phyloP scores from a whole-genome alignment of 2,113 vertebrate species.

The Lophura nycthemera region DNA sequence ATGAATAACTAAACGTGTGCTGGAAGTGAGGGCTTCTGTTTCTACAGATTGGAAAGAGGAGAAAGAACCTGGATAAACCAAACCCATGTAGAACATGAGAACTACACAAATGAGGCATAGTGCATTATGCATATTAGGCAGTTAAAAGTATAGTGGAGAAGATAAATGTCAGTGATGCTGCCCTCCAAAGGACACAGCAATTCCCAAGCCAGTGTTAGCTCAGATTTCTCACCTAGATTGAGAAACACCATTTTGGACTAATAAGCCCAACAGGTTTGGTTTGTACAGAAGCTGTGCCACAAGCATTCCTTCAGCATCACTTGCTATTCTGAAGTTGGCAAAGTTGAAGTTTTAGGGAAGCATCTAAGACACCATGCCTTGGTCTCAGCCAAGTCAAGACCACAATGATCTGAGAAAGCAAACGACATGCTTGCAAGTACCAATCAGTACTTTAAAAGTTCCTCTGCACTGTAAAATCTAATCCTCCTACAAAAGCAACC shows the following conservation, averaged over 20 bases:
- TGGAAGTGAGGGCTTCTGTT: background rate
- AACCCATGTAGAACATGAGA: background rate
- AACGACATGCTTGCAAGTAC: background rate
- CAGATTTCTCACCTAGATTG: background rate
- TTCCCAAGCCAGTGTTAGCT: background rate
- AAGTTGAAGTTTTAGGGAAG: background rate
- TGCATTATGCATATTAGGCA: background rate
- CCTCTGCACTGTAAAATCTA: background rate
- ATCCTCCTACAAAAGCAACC: background rate
- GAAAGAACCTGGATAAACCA: background rate
- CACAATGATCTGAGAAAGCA: background rate
- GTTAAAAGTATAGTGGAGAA: background rate
- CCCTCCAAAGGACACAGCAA: background rate
- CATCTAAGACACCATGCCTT: background rate
- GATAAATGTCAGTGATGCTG: background rate
- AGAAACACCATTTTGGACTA: background rate
- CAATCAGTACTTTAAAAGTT: background rate
- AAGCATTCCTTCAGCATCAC: background rate
- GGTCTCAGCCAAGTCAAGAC: background rate
- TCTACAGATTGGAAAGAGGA: background rate
- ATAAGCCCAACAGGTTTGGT: background rate
- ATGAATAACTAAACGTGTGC: background rate
- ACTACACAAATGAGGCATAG: background rate
- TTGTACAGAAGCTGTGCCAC: background rate
- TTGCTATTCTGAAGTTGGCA: background rate